Conservation (phyloP, 2,797 vertebrate genomes). For the Tympanoctomys barrerae region DNA sequence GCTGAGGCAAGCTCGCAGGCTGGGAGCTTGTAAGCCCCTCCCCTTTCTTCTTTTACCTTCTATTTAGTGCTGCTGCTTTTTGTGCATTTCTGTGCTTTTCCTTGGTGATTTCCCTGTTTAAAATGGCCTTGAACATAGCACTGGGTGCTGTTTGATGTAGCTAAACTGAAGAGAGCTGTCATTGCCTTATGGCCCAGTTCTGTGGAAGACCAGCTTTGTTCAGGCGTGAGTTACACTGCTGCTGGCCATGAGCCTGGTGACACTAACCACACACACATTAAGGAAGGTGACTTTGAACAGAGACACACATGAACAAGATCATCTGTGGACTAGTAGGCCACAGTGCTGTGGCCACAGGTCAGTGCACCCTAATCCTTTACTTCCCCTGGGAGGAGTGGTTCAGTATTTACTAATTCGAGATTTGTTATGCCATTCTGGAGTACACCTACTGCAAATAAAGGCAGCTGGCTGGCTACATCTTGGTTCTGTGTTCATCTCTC, state of each 20-base stretch:
- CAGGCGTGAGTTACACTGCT: rapidly evolving
- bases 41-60: neutral
- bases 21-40: too few species aligned
- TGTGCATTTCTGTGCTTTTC: neutral
- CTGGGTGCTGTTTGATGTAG: neutral
- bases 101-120: neutral
- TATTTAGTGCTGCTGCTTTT: neutral
- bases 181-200: neutral
- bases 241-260: neutral
- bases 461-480: neutral
- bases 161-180: neutral
- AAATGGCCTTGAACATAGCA: neutral
- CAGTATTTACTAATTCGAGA: neutral
- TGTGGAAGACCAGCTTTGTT: neutral
- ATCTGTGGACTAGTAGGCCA: neutral
- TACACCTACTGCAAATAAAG: neutral
- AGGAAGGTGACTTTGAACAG: neutral
- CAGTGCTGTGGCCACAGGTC: neutral
- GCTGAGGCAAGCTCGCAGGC: neutral
- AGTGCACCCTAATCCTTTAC: neutral
- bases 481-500: neutral
- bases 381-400: neutral
- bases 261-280: neutral
- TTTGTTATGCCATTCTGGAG: neutral
- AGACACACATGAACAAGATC: neutral